Percentiles rank a stretch among this genome's conserved stretches.
phyloP scores from a whole-genome alignment of 2,888 invertebrate genomes.

The Physocephala rufipes region DNA sequence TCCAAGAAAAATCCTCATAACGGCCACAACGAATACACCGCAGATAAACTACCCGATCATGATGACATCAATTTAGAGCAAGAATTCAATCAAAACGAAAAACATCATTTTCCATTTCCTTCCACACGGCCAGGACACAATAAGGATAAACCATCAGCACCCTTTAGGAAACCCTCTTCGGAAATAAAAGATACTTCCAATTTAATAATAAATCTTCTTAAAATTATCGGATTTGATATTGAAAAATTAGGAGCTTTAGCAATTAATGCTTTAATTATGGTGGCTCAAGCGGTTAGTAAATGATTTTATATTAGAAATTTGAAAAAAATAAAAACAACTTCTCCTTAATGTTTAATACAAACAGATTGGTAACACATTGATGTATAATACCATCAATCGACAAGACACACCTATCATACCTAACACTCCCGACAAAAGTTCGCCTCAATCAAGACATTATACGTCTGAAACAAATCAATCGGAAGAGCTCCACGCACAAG shows the following conservation, averaged over 20 bases:
- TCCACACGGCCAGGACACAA: slow-evolving; percentile 12
- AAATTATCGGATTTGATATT: slow-evolving; percentile 79
- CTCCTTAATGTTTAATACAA: neutral
- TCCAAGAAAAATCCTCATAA: slow-evolving; percentile 48
- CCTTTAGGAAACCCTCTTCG: slow-evolving; percentile 25
- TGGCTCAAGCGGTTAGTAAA: slow-evolving; percentile 82
- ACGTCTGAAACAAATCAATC: slow-evolving; percentile 37
- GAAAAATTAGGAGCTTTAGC: slow-evolving; percentile 82
- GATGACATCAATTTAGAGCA: slow-evolving; percentile 35
- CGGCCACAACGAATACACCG: slow-evolving; percentile 34
- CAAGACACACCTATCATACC: slow-evolving; percentile 15
- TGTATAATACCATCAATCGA: slow-evolving; percentile 48
- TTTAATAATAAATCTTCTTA: slow-evolving; percentile 68
- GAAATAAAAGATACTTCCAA: slow-evolving; percentile 48
- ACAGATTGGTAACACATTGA: slow-evolving; percentile 59
- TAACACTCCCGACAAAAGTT: neutral
- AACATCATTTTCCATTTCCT: slow-evolving; percentile 44
- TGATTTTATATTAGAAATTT: too few relatives aligned
- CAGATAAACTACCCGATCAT: slow-evolving; percentile 24
- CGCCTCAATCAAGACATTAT: neutral
- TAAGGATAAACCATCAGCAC: slow-evolving; percentile 18
- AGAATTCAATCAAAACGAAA: slow-evolving; percentile 33
- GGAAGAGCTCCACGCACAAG: slow-evolving; percentile 49
- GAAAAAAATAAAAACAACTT: neutral
- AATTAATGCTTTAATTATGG: slow-evolving; percentile 82